Evolutionary conservation across 2,113 vertebrate species (phyloP).

Genomic region (Notiomystis cincta): DNA sequence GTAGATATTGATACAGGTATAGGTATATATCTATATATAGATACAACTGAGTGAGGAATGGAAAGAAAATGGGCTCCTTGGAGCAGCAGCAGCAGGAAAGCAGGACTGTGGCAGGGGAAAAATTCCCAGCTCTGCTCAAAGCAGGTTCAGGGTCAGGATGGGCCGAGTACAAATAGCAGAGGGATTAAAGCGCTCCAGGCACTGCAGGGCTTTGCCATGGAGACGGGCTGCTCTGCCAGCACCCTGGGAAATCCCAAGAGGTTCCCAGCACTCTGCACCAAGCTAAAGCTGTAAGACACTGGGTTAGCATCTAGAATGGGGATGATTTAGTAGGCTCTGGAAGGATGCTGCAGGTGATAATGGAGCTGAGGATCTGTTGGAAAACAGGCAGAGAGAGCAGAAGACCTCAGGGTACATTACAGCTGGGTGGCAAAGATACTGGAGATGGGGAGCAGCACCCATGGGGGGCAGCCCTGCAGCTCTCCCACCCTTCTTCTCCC

Average conservation of each 20-base stretch:
- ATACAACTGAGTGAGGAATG: background rate
- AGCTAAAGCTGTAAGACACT: rapidly evolving
- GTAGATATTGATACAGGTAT: no score
- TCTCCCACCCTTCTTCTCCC: background rate
- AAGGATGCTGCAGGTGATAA: background rate
- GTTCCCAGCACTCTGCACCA: background rate
- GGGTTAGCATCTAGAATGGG: background rate
- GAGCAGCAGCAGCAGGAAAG: background rate
- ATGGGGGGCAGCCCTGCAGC: background rate
- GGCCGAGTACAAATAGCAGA: background rate
- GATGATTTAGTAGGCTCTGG: background rate
- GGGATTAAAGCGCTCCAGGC: background rate
- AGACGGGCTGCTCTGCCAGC: background rate
- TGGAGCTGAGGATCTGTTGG: background rate
- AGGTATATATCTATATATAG: background rate
- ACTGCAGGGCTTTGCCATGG: background rate
- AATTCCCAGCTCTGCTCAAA: background rate
- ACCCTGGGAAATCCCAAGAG: background rate
- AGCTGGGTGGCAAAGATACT: rapidly evolving
- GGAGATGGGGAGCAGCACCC: background rate
- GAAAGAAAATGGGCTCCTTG: background rate
- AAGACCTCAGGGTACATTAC: background rate
- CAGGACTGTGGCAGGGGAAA: background rate
- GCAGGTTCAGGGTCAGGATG: background rate
- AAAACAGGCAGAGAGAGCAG: background rate